Conservation (phyloP, 37 sponge, comb jelly and placozoan genomes). For the Oscarella lobularis region DNA sequence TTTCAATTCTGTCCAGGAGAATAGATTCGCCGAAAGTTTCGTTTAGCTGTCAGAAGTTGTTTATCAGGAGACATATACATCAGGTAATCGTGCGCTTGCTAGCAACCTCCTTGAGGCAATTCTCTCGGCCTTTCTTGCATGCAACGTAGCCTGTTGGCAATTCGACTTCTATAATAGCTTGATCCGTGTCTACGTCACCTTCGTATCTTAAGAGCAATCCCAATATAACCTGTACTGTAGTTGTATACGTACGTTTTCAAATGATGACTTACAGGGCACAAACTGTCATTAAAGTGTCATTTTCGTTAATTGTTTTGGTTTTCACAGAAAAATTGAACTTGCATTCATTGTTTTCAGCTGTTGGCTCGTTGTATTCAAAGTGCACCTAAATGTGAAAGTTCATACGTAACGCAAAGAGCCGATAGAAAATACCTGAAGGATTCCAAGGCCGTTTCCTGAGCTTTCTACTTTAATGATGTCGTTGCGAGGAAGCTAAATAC, state of each 20-base stretch:
- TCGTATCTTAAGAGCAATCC: neutral
- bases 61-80: too few species aligned
- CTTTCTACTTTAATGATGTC: neutral
- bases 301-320: neutral
- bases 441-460: neutral
- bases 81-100: too few species aligned
- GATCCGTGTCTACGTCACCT: neutral
- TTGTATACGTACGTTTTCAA: neutral
- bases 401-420: too few species aligned
- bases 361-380: neutral
- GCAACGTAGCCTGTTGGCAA: neutral
- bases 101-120: neutral
- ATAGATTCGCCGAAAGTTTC: too few species aligned
- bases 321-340: neutral
- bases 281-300: neutral
- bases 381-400: too few species aligned
- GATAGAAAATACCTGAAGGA: neutral
- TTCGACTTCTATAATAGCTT: neutral
- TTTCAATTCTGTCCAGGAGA: neutral
- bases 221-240: neutral
- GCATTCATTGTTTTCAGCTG: neutral
- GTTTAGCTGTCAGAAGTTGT: too few species aligned
- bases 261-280: neutral
- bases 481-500: neutral
- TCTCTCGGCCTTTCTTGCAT: neutral